Evolutionary conservation across 2,888 invertebrate species (phyloP).

Genomic region (Tyria jacobaeae): DNA sequence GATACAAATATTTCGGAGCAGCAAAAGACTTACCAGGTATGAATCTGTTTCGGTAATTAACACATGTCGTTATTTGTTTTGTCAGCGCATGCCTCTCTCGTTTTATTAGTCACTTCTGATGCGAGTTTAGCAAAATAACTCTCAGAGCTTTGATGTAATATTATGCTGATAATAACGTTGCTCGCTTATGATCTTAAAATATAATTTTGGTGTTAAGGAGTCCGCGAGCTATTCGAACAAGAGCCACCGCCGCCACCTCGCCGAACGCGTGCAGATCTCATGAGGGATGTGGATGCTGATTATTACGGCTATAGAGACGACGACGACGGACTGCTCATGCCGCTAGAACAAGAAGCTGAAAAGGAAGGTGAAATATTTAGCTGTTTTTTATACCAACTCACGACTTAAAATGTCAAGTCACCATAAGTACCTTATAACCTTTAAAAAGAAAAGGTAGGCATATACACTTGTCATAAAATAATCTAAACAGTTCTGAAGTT

Average conservation of each 20-base stretch:
- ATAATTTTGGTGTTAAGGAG: slow-evolving; percentile 87
- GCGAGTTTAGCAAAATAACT: no score
- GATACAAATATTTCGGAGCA: slow-evolving; percentile 99
- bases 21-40: slow-evolving; percentile 97
- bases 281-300: slow-evolving; percentile 99
- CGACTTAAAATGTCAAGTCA: no score
- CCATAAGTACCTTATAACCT: no score
- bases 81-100: no score
- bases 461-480: no score
- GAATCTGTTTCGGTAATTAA: background rate
- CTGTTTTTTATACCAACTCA: background rate
- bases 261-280: slow-evolving; percentile 97
- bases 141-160: background rate
- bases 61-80: background rate
- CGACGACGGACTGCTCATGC: slow-evolving; percentile 97
- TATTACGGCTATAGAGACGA: slow-evolving; percentile 99
- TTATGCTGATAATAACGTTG: background rate
- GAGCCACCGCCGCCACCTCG: slow-evolving; percentile 96
- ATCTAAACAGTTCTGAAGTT: no score
- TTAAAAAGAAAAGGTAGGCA: no score
- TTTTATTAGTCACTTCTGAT: no score
- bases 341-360: slow-evolving; percentile 94
- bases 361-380: slow-evolving; percentile 85
- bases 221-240: slow-evolving; percentile 98
- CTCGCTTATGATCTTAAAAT: background rate